Conservation (phyloP, 2,113 vertebrate species). For the Ia io region DNA sequence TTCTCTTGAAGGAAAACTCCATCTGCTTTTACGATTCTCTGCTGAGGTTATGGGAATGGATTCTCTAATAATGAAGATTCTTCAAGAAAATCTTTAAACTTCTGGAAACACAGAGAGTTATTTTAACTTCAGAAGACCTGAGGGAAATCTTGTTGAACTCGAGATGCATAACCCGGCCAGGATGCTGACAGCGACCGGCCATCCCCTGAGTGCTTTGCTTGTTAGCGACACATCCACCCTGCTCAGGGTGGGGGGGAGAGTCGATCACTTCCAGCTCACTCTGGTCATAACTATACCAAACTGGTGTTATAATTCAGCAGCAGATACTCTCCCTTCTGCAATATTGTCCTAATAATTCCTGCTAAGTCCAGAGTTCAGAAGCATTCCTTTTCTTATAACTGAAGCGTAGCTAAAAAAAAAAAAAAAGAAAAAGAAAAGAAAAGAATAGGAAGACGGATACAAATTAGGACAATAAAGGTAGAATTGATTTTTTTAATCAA, state of each 20-base stretch:
- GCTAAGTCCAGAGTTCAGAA: not conserved
- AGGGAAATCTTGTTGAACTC: constrained; percentile 35
- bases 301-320: not conserved
- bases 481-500: not conserved
- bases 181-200: not conserved
- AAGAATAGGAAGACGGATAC: not conserved
- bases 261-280: not conserved
- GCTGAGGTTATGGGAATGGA: not conserved
- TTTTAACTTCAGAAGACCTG: not conserved
- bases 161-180: not conserved
- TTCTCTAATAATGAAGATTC: constrained; percentile 26
- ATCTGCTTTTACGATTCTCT: not conserved
- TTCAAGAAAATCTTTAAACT: not conserved
- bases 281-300: not conserved
- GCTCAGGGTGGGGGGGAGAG: not conserved
- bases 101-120: constrained; percentile 13
- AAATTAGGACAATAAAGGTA: not conserved
- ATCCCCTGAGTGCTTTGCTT: not conserved
- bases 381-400: not conserved
- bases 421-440: not conserved
- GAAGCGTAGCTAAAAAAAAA: not conserved
- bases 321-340: not conserved
- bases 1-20: not conserved
- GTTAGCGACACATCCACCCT: not conserved
- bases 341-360: not conserved